Evolutionary conservation across 2,113 vertebrate genomes (phyloP), one percentile per base, ranked within the genome.

Genomic region (Oenanthe oenanthe): DNA sequence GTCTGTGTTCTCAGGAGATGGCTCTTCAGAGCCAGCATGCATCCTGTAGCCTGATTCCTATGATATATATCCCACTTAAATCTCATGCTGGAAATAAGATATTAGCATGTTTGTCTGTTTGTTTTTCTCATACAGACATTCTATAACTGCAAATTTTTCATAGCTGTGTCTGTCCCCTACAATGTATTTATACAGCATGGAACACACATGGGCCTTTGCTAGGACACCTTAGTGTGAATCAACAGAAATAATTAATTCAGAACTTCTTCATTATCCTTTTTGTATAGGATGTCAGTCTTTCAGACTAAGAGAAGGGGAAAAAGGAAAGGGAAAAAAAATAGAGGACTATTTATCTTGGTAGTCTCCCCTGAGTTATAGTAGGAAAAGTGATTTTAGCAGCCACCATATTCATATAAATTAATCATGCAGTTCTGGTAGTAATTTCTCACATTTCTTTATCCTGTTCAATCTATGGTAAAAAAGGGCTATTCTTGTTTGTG

Each of bases 401-500:
- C 2, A 6, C n/a, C 20, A 17, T 70, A 32, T 57, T 92, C 10
- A 32, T 17, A 25, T 36, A 12, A 87, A 85, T 76, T 54, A 79
- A 25, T 56, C 6, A 34, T 60, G 9, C 4, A 17, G 17, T 67
- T 87, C 24, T 60, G 31, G 10, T 83, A 56, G 40, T n/a, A 63
- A 32, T n/a, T 45, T 11, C 9, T 72, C 50, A 68, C 22, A 68
- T 78, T 75, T 85, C 17, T 57, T 65, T 68, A 72, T 48, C 4
- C 2, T 56, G 24, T 65, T 53, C 5, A 45, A 12, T 29, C 1
- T 2, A 13, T 29, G 38, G 5, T 50, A 8, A 34, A 38, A 92
- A 67, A 12, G 2, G 19, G 13, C 17, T 45, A 6, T n/a, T 67
- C 32, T 81, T 71, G 9, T 6, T n/a, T 0, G 1, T 18, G 4